These are phyloP conservation scores for Erynnis tages DNA, from an alignment of 2,888 invertebrate genomes.

Conservation along the genomic window DNA sequence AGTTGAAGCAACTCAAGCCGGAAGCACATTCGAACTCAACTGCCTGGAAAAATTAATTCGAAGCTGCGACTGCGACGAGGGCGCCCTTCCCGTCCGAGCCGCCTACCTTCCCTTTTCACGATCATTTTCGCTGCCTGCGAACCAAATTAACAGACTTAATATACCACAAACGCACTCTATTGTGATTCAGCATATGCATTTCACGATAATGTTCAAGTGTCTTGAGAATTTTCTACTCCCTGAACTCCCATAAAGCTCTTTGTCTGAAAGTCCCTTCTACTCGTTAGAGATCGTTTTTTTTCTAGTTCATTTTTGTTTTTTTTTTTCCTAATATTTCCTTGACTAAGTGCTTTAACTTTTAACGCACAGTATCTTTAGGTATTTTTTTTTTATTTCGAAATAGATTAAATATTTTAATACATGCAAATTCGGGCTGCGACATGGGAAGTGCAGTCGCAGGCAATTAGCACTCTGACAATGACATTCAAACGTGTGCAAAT, in stretches of 20 bases:
- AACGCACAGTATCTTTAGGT: neutral
- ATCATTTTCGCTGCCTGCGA: constrained; percentile 28
- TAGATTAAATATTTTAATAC: constrained; percentile 30
- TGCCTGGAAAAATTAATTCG: constrained; percentile 78
- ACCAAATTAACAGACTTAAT: constrained; percentile 27
- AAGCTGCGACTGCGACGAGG: constrained; percentile 56
- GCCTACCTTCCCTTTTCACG: constrained; percentile 34
- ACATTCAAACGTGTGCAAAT: constrained; percentile 77
- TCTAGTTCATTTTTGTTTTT: neutral
- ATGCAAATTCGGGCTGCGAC: constrained; percentile 34
- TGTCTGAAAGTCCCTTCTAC: constrained; percentile 9
- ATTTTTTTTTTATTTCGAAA: constrained; percentile 4
- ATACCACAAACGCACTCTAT: constrained; percentile 19
- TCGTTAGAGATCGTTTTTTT: neutral
- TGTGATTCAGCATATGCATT: constrained; percentile 20
- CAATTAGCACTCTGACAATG: constrained; percentile 76
- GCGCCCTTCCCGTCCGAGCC: constrained; percentile 32
- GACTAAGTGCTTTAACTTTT: neutral
- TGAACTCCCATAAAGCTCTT: constrained; percentile 10
- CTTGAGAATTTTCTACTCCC: constrained; percentile 21
- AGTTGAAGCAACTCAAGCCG: constrained; percentile 72
- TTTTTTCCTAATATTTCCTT: neutral
- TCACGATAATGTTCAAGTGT: constrained; percentile 19
- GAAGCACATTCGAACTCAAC: constrained; percentile 78
- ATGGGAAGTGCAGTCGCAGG: constrained; percentile 36